phyloP scores from a whole-genome alignment of 2,113 vertebrate species.

The Pluvianellus socialis region DNA sequence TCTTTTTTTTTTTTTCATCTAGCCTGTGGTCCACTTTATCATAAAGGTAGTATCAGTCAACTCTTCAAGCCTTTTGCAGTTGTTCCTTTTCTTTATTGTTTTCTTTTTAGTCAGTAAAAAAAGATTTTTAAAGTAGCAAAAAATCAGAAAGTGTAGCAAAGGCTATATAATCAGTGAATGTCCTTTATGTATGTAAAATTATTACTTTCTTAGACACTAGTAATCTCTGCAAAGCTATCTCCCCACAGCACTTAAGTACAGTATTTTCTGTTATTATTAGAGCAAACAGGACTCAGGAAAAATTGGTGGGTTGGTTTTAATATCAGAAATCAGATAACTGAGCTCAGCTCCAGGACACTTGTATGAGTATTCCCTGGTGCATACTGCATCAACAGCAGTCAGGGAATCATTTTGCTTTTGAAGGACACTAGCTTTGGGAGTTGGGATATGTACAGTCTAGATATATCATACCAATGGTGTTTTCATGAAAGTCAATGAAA shows the following conservation, averaged over 20 bases:
- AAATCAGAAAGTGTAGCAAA: background rate
- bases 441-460: background rate
- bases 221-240: background rate
- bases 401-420: background rate
- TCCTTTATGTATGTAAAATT: background rate
- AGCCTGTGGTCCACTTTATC: background rate
- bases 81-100: background rate
- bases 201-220: background rate
- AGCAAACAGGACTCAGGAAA: background rate
- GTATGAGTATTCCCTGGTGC: background rate
- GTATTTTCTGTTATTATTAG: background rate
- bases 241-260: background rate
- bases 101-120: background rate
- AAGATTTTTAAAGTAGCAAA: background rate
- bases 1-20: background rate
- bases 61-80: background rate
- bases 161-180: background rate
- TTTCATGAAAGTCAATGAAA: background rate
- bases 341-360: background rate
- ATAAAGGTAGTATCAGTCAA: background rate
- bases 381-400: background rate
- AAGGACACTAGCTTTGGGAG: constrained; percentile 4
- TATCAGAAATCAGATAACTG: background rate
- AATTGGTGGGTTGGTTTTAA: background rate
- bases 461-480: background rate